Conservation (phyloP, 2,797 vertebrate genomes). For the Sebastes goodei region DNA sequence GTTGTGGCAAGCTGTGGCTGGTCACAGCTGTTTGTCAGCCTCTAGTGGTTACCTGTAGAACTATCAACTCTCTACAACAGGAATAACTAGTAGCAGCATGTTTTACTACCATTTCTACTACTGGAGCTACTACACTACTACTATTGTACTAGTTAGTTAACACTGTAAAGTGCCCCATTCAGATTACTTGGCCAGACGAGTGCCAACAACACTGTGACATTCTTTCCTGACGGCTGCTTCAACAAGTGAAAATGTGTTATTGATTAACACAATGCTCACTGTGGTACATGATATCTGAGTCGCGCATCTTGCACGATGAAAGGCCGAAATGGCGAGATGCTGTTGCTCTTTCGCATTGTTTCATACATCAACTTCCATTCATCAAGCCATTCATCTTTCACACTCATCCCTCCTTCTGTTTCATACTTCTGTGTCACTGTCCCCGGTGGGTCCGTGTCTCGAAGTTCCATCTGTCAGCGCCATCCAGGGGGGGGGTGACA, state of each 20-base stretch:
- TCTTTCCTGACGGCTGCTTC: neutral
- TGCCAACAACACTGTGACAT: neutral
- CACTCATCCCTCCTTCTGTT: constrained; percentile 72
- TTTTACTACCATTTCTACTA: neutral
- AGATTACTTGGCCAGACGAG: neutral
- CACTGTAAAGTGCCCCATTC: neutral
- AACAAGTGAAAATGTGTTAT: constrained; percentile 36
- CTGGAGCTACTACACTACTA: neutral
- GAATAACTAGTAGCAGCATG: neutral
- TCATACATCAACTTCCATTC: constrained; percentile 61
- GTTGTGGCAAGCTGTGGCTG: constrained; percentile 10
- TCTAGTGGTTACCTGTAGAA: constrained; percentile 77
- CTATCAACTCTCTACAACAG: neutral
- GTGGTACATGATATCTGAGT: constrained; percentile 30
- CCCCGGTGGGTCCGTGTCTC: constrained; percentile 69
- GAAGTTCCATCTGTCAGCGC: constrained; percentile 78
- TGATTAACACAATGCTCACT: constrained; percentile 29
- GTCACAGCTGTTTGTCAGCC: constrained; percentile 78
- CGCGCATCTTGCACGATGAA: constrained; percentile 5
- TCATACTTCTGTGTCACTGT: constrained; percentile 72
- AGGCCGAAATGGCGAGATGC: constrained; percentile 46
- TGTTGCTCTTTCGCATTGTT: constrained; percentile 41
- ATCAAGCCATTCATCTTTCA: constrained; percentile 68
- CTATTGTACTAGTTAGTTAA: neutral
- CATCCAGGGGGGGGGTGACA: constrained; percentile 62